Evolutionary conservation across 2,888 invertebrate genomes (phyloP).

Genomic region (Antheraea assamensis): DNA sequence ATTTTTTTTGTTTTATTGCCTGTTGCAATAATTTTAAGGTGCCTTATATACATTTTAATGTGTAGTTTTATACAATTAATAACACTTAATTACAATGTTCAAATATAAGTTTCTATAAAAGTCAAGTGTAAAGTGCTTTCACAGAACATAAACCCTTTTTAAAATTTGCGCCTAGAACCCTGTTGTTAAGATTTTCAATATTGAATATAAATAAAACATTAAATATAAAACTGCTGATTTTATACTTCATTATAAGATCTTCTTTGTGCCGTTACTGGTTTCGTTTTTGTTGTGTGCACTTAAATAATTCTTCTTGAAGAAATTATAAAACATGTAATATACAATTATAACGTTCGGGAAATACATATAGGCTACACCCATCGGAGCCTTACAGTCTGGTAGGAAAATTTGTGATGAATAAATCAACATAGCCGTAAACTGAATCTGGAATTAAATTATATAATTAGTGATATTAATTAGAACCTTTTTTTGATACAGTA

Average conservation of each 20-base stretch:
- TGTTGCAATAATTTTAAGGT: too few species aligned
- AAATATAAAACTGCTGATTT: background rate
- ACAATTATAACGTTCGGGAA: constrained; percentile 84
- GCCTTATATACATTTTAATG: background rate
- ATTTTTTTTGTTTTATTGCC: too few species aligned
- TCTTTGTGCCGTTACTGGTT: constrained; percentile 32
- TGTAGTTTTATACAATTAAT: background rate
- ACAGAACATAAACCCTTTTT: background rate
- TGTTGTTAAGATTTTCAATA: background rate
- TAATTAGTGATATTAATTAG: background rate
- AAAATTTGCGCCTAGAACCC: background rate
- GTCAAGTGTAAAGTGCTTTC: background rate
- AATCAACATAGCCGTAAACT: constrained; percentile 84
- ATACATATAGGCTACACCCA: constrained; percentile 77
- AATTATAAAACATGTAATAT: constrained; percentile 87
- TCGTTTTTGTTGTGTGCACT: constrained; percentile 30
- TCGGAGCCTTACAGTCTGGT: constrained; percentile 82
- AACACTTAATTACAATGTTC: background rate
- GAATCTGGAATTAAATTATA: constrained; percentile 74
- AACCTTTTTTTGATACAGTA: background rate
- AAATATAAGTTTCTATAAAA: background rate
- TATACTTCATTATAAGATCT: background rate
- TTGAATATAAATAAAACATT: background rate
- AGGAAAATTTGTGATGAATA: constrained; percentile 80
- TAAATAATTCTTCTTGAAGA: constrained; percentile 83